Evolutionary conservation across 2,888 invertebrate genomes (phyloP), one percentile per base, ranked within the genome.

Genomic region (Phlogophora meticulosa): DNA sequence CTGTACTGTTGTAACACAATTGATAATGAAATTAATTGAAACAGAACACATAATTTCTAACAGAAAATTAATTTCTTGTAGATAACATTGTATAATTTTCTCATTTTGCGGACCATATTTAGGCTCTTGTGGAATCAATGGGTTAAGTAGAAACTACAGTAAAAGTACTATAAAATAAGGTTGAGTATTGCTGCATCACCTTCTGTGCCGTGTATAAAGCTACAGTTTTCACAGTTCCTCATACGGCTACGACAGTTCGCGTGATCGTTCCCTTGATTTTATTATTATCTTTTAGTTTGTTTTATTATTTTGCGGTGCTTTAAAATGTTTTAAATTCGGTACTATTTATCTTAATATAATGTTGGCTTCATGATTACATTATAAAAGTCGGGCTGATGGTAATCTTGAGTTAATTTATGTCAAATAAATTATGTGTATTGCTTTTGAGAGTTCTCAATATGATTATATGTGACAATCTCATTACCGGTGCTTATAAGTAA

Each of bases 261-360:
- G 77, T 77, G 63, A 63, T 73, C 62, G 67, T 65, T 68, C 40
- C 13, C 64, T 75, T 60, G n/a, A 57, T 45, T 38, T 34, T 43
- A 20, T 34, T 36, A 13, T n/a, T 13, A 28, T 48, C 1, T 45
- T 34, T 36, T 1, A 3, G 48, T 57, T 38, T 32, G 17, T 48
- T 64, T 10, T 22, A 7, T 59, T 58, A 34, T 24, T n/a, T 75
- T 59, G 45, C 51, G 69, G 55, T 62, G 58, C 69, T 63, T 59
- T 49, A 4, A 20, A 48, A 42, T 45, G 10, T 49, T 34, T 22
- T 66, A 9, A 28, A 52, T 9, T 24, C 28, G 15, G 42, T 67
- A 10, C 20, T 56, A 17, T 36, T 60, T 24, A 28, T 55, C 11
- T 17, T 22, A 11, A 15, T 11, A 3, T 11, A 3, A 40, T 28